A percentile compares a stretch with the other conserved stretches of the same genome.
phyloP scores from a whole-genome alignment of 2,113 vertebrate species.

The human (Homo sapiens) region GRCh38 chr4:74937501-74938000 shows the following conservation, averaged over 20 bases:
- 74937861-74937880: slow-evolving; percentile 65
- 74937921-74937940: not conserved
- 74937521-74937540: not conserved
- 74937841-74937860: slow-evolving; percentile 40
- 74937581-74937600: not conserved
- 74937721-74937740: not conserved
- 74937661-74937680: not conserved
- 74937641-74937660: not conserved
- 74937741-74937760: not conserved
- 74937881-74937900: slow-evolving; percentile 26
- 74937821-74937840: slow-evolving; percentile 46
- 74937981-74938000: slow-evolving; percentile 29
- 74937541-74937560: not conserved
- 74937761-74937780: not conserved
- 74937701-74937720: not conserved
- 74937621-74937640: not conserved
- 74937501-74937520: not conserved
- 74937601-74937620: not conserved
- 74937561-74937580: not conserved
- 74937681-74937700: not conserved
- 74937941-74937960: slow-evolving; percentile 15
- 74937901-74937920: not conserved
- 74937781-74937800: not conserved
- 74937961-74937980: slow-evolving; percentile 46
- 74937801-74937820: slow-evolving; percentile 39